phyloP scores from a whole-genome alignment of 2,797 vertebrate species.

The Synaphobranchus kaupii region DNA sequence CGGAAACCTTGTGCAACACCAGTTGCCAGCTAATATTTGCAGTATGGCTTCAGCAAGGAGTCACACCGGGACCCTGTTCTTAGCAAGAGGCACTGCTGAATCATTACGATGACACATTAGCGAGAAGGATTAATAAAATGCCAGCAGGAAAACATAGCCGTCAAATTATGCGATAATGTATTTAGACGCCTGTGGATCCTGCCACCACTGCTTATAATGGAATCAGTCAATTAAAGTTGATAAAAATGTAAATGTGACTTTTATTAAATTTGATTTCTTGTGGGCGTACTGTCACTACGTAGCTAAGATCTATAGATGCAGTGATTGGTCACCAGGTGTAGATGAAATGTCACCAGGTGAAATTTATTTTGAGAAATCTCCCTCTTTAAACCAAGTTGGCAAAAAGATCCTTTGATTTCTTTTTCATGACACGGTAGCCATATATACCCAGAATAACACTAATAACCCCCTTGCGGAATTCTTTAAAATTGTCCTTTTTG shows the following conservation, averaged over 20 bases:
- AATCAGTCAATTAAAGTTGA: not conserved
- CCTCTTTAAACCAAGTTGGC: not conserved
- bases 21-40: not conserved
- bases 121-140: not conserved
- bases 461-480: not conserved
- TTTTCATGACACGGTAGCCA: not conserved
- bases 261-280: no score
- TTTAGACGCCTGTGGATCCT: not conserved
- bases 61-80: not conserved
- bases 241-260: not conserved
- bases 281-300: not conserved
- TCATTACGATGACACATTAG: not conserved
- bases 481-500: not conserved
- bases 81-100: not conserved
- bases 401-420: not conserved
- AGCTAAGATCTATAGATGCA: not conserved
- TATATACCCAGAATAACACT: not conserved
- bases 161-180: not conserved
- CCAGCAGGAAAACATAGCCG: not conserved
- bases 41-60: not conserved
- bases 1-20: not conserved
- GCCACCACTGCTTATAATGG: not conserved
- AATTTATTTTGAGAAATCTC: not conserved
- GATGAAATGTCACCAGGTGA: not conserved
- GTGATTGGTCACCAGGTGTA: not conserved